Evolutionary conservation across 2,888 invertebrate species (phyloP), one percentile per base, ranked within the genome.

Genomic region (Drosophila mimetica): DNA sequence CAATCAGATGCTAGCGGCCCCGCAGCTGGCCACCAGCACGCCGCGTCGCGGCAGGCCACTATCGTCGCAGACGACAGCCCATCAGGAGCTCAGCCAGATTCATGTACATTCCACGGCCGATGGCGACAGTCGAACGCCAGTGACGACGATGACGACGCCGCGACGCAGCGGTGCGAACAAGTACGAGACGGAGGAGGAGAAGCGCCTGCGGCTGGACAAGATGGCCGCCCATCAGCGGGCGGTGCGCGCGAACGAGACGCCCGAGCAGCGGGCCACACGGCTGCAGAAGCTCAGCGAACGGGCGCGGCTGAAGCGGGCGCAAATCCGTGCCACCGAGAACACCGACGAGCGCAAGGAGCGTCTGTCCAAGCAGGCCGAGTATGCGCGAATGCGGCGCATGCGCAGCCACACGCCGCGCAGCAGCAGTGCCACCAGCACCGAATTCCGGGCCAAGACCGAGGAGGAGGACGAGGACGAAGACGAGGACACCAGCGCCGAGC

Each of bases 151-250:
- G 28, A 11, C 28, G 25, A 77, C 78, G 63, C 77, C 84, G 44
- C 87, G 89, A 46, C 90, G 90, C 74, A 88, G 89, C 67, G 90
- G 90, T 66, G 87, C 88, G 75, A 88, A 90, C 74, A 92, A 92
- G 73, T 91, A 91, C 59, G 92, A 92, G 81, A 90, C 89, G 16
- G 91, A 91, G 52, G 90, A 91, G 5, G 91, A 92, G 70, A 91
- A 92, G 64, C 89, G 90, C 9, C 65, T 90, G 14, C 89, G 92
- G 11, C 77, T 92, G 25, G 89, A 91, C 37, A 92, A 90, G 75
- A 91, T 91, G 90, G 92, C 92, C 2, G 91, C 91, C 25, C 90
- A 91, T 74, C 91, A 91, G 74, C 86, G 92, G 20, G 86, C 89
- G 8, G 86, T 91, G 30, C 89, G 92, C 9, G 91, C 91, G 4